Evolutionary conservation across 2,797 vertebrate genomes (phyloP), one percentile per base, ranked within the genome.

Genomic region (Poeciliopsis infans): DNA sequence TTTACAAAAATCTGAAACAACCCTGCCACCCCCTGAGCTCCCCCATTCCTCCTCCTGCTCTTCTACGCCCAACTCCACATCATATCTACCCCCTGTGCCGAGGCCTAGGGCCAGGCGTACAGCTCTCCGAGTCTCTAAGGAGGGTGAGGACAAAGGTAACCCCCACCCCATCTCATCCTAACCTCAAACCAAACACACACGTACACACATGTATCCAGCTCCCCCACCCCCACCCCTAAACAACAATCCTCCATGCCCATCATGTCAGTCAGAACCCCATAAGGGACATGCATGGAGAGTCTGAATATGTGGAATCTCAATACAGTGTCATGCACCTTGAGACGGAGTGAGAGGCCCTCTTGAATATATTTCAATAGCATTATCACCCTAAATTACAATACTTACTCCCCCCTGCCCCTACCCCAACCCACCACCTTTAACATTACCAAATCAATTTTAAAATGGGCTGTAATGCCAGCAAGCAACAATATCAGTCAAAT

Each of bases 321-420:
- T 94, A 94, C 92, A 94, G 92, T 92, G 91, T 94, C 90, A 93
- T 93, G 92, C 93, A 93, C 92, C 92, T 93, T 88, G 87, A 93
- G 91, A 93, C 91, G 88, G 91, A 90, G 88, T 78, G 88, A 94
- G 91, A 92, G 87, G 89, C 91, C 91, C 91, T 87, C 91, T 93
- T 94, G 93, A 94, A 95, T 94, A 94, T 87, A 94, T 93, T 94
- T 94, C 89, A 94, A 94, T 94, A 93, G 88, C 88, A 94, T 93
- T 94, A 94, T 93, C 92, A 89, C 79, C 75, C 69, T 47, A 77
- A 90, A 91, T 92, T 94, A 93, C 92, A 86, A 87, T 82, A 84
- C 89, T 75, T 79, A 74, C 76, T 46, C 41, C 49, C 36, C 81
- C 79, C 55, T 57, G n/a, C 55, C n/a, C 25, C 55, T 57, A 2